These are phyloP conservation scores for Cossypha caffra DNA, from an alignment of 2,797 vertebrate species.

Conservation along the genomic window DNA sequence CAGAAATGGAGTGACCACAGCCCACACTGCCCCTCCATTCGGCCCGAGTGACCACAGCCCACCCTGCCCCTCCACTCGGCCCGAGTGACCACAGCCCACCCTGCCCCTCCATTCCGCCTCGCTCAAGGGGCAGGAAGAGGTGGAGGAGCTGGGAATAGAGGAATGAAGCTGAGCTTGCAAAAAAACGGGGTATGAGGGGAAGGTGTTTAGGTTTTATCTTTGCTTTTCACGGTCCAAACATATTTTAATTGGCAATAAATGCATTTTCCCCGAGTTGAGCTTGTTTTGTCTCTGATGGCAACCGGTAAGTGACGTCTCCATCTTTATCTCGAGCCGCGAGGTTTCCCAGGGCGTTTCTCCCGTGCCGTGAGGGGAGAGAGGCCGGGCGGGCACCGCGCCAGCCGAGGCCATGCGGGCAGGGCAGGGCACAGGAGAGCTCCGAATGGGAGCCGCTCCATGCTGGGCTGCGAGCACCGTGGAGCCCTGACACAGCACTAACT, in stretches of 20 bases:
- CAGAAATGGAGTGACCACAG: rapidly evolving
- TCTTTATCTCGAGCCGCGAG: not conserved
- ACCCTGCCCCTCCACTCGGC: no score
- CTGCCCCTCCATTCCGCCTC: not conserved
- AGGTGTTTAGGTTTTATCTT: not conserved
- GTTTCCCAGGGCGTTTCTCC: not conserved
- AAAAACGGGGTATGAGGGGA: rapidly evolving
- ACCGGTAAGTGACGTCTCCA: not conserved
- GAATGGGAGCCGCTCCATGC: rapidly evolving
- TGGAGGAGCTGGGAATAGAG: not conserved
- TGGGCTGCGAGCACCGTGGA: not conserved
- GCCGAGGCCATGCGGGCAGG: rapidly evolving
- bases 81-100: not conserved
- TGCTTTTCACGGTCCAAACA: not conserved
- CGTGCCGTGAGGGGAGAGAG: not conserved
- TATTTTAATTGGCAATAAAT: not conserved
- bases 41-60: not conserved
- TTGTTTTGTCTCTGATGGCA: not conserved
- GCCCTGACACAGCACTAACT: not conserved
- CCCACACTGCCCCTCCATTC: not conserved
- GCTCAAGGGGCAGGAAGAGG: not conserved
- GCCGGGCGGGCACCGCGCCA: rapidly evolving
- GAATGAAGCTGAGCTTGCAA: not conserved
- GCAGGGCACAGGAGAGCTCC: not conserved
- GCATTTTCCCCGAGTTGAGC: not conserved